Base-by-base conservation (phyloP, 2,888 invertebrate species). In the Phlogophora meticulosa region DNA sequence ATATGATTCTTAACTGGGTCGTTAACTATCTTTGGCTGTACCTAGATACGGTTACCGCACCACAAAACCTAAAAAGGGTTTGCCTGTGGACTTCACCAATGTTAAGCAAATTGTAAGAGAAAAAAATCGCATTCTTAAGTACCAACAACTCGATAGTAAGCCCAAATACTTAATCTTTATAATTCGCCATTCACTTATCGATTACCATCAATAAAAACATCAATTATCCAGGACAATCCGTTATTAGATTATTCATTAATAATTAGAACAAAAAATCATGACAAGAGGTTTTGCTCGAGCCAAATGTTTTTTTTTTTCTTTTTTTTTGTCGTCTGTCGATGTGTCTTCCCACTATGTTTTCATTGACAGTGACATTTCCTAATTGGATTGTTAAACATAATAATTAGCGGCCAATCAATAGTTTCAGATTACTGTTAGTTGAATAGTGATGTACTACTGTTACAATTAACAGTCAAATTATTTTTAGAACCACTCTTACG, bases 361-460 rank as follows among this genome's bases (percentile, higher is more conserved):
- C 81, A 88, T 89, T 89, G 89, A 89, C 91, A 85, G 84, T 90
- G 88, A 90, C 91, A 89, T 82, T 84, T 88, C 80, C 78, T 93
- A 92, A 93, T 91, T 93, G 88, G 90, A 88, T 91, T 88, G 89
- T 90, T 75, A 88, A 90, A 91, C 88, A 90, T 87, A 81, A 85
- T 87, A 88, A 91, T 92, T 91, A 91, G 85, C 77, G 76, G 78
- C 80, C 80, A 73, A 87, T 86, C 72, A 75, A 70, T 75, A 62
- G 34, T 20, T 59, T 34, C 52, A 66, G 78, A 76, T 62, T 78
- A 88, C 87, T 82, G 88, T 86, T 86, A 75, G 22, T 22, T 38
- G 40, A 57, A 69, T 67, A 73, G 78, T 80, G 78, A 53, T 43
- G 38, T 73, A 72, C 69, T 72, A 76, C 81, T 78, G 78, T 80